Percentiles rank a stretch among this genome's conserved stretches.
Evolutionary conservation across 2,797 vertebrate species (phyloP).

Genomic region (Percopsis omiscomaycus): DNA sequence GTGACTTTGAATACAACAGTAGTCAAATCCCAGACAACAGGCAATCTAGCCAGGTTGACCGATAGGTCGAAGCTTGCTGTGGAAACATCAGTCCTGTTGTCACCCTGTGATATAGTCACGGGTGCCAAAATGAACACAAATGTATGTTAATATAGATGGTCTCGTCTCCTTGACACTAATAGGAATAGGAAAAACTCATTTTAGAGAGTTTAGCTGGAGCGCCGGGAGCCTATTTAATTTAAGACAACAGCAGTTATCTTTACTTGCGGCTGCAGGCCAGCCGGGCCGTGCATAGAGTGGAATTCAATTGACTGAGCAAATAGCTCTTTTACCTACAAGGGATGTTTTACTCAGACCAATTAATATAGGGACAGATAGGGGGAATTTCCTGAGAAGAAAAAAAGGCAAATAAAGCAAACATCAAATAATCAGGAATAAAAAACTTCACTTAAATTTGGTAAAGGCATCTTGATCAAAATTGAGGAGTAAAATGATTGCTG

Average conservation of each 20-base stretch:
- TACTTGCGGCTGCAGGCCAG: constrained; percentile 60
- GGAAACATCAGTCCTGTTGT: constrained; percentile 15
- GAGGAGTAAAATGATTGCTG: constrained; percentile 30
- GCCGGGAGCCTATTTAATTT: constrained; percentile 80
- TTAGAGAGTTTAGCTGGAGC: constrained; percentile 64
- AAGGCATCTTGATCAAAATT: constrained; percentile 43
- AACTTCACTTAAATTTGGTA: constrained; percentile 14
- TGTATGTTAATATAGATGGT: constrained; percentile 58
- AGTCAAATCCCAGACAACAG: constrained; percentile 3
- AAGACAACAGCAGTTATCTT: constrained; percentile 76
- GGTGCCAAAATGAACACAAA: constrained; percentile 60
- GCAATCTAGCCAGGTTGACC: constrained; percentile 17
- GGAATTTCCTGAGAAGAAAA: constrained; percentile 30
- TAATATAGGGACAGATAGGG: constrained; percentile 52
- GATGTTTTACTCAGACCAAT: constrained; percentile 70
- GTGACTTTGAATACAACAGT: constrained; percentile 5
- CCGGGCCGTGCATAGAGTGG: constrained; percentile 50
- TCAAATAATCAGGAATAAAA: constrained; percentile 12
- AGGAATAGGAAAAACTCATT: constrained; percentile 67
- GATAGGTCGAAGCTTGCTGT: constrained; percentile 8
- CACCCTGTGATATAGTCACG: constrained; percentile 50
- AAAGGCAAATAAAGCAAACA: constrained; percentile 29
- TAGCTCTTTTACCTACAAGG: constrained; percentile 75
- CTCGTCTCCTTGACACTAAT: constrained; percentile 69
- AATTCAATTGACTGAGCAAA: constrained; percentile 81